Conservation (phyloP, 2,797 vertebrate species). For the Schizopygopsis pylzovi region DNA sequence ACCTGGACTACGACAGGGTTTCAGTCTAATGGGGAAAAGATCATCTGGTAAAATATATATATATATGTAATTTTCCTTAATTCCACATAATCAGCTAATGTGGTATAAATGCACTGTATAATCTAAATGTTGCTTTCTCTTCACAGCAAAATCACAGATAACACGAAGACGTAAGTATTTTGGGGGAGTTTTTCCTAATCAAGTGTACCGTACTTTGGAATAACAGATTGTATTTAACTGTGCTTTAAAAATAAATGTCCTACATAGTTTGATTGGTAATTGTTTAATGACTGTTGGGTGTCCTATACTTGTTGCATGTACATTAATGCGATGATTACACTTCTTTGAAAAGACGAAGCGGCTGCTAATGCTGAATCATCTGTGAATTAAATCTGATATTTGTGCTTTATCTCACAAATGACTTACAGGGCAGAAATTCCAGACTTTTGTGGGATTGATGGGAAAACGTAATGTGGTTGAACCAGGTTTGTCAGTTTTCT, state of each 20-base stretch:
- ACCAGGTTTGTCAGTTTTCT: not conserved
- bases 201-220: not conserved
- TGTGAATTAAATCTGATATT: not conserved
- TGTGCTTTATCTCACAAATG: not conserved
- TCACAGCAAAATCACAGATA: slow-evolving; percentile 65
- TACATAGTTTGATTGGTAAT: not conserved
- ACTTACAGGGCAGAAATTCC: slow-evolving; percentile 66
- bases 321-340: not conserved
- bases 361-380: not conserved
- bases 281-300: not conserved
- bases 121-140: slow-evolving; percentile 1
- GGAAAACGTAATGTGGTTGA: slow-evolving; percentile 66
- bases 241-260: not conserved
- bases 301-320: not conserved
- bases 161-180: slow-evolving; percentile 69
- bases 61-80: not conserved
- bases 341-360: not conserved
- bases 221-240: not conserved
- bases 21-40: slow-evolving; percentile 83
- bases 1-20: slow-evolving; percentile 68
- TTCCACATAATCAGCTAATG: not conserved
- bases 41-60: slow-evolving; percentile 75
- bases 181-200: not conserved
- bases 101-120: not conserved
- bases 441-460: slow-evolving; percentile 75